Base-by-base conservation (phyloP, 1,140 invertebrate genomes). In the Apolygus lucorum region DNA sequence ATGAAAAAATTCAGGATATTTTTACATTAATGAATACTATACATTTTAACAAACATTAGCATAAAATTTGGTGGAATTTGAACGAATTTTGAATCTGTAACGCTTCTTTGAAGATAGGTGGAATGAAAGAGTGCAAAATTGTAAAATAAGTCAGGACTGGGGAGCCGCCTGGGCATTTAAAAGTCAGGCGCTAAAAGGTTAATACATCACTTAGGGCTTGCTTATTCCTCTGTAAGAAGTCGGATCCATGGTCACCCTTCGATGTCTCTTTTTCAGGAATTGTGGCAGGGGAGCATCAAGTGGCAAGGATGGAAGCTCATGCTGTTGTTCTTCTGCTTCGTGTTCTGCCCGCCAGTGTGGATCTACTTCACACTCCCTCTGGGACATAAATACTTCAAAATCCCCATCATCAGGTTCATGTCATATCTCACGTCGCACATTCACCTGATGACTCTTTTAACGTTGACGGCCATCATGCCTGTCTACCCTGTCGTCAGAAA, bases 371-470 rank as follows among this genome's bases (percentile, higher is more conserved):
- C 95, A 34, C 85, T 99, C 74, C 96, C 96, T 13, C 81, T 98
- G 73, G 93, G 93, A 24, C 94, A 96, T 81, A 91, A 91, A 78
- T 98, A 96, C 80, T 92, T 95, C 83, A 95, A 92, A 82, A 88
- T 92, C 75, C 97, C 97, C 22, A 97, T 99, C 73, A 97, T 99
- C 76, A 99, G 99, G 81, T 99, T 99, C 79, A 98, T 99, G 91
- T 96, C 95, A 14, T 98, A 99, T 80, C 84, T 99, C 65, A 98
- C 96, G 0, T 98, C 97, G 0, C 97, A 99, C 81, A 89, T 99
- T 73, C 97, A 98, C 80, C 86, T 99, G 67, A 98, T 99, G 88
- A 81, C 95, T 63, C 87, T 99, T 72, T 86, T 98, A 72, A 85
- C 90, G 66, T 82, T 97, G 68, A 92, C 93, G n/a, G 91, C 90